These are phyloP conservation scores for Ptychodera flava DNA, from an alignment of 35 echinoderm and acorn worm genomes.

Conservation along the genomic window DNA sequence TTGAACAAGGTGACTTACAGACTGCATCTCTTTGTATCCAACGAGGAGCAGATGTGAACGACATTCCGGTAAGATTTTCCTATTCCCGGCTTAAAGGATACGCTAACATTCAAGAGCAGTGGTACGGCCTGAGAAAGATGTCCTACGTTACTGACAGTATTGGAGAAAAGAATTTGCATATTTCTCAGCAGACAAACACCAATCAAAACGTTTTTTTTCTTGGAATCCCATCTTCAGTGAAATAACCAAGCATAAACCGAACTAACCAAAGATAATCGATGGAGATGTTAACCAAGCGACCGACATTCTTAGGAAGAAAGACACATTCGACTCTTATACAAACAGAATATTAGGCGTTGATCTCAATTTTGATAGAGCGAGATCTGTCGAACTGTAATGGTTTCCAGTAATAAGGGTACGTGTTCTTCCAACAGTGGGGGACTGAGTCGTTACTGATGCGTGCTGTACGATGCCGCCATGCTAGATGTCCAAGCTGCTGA, in stretches of 20 bases:
- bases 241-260: not conserved
- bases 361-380: not conserved
- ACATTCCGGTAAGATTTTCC: slow-evolving; percentile 19
- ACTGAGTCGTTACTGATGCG: slow-evolving; percentile 46
- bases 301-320: not conserved
- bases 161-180: not conserved
- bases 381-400: not conserved
- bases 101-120: too few relatives aligned
- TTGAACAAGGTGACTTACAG: slow-evolving; percentile 21
- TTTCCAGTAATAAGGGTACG: not conserved
- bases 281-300: not conserved
- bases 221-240: not conserved
- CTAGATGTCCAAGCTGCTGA: slow-evolving; percentile 25
- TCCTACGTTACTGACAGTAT: too few relatives aligned
- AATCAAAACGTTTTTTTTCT: not conserved
- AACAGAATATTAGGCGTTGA: too few relatives aligned
- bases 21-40: not conserved
- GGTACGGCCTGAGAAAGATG: too few relatives aligned
- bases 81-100: not conserved
- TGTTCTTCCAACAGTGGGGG: slow-evolving; percentile 31
- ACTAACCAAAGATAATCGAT: not conserved
- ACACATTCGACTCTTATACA: not conserved
- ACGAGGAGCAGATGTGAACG: slow-evolving; percentile 28
- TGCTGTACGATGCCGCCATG: slow-evolving; percentile 34
- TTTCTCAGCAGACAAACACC: not conserved